phyloP scores from a whole-genome alignment of 2,797 vertebrate genomes.

The Gymnothorax javanicus region DNA sequence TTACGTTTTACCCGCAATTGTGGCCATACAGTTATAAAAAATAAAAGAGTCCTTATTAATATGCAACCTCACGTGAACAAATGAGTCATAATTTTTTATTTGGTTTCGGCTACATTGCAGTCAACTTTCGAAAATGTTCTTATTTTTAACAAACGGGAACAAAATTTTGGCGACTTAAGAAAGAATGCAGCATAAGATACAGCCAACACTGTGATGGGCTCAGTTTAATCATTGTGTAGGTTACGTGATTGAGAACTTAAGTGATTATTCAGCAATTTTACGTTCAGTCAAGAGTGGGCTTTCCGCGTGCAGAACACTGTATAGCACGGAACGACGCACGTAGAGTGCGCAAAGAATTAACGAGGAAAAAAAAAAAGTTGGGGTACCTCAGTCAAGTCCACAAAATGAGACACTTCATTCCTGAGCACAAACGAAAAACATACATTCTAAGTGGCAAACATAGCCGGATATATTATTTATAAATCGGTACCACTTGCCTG shows the following conservation, averaged over 20 bases:
- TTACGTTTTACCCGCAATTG: not conserved
- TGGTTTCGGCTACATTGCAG: slow-evolving; percentile 6
- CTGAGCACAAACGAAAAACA: not conserved
- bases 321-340: not conserved
- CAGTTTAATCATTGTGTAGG: slow-evolving; percentile 16
- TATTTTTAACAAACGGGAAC: not conserved
- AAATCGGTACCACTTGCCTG: slow-evolving; percentile 75
- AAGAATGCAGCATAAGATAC: not conserved
- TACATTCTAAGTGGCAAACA: not conserved
- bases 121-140: slow-evolving; percentile 25
- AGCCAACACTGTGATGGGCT: not conserved
- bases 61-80: not conserved
- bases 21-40: not conserved
- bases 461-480: not conserved
- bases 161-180: not conserved
- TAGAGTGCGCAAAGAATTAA: not conserved
- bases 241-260: slow-evolving; percentile 35
- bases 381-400: not conserved
- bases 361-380: not conserved
- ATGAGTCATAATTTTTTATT: slow-evolving; percentile 11
- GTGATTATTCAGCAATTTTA: slow-evolving; percentile 21
- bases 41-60: not conserved
- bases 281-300: not conserved
- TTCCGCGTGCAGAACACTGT: not conserved
- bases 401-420: not conserved